Evolutionary conservation across 2,888 invertebrate genomes (phyloP), one percentile per base, ranked within the genome.

Genomic region (Seira musarum): DNA sequence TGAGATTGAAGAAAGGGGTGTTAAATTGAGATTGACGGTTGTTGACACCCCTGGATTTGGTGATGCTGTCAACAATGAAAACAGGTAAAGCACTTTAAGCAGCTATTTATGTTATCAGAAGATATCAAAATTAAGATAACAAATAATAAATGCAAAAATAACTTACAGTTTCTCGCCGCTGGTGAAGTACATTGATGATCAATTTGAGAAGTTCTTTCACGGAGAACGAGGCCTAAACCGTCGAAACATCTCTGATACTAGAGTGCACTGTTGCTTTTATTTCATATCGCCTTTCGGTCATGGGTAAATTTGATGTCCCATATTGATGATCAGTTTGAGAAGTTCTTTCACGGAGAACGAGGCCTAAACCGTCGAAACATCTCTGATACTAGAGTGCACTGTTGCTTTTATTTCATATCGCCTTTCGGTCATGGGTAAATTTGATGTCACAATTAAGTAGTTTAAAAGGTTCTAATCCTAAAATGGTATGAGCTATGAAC

Each of bases 181-280:
- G 86, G 95, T 98, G 85, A 94, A 96, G 88, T 99, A 98, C 89
- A 97, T 99, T 87, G 98, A 99, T 88, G 97, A 98, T 88, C 98
- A 98, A 89, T 99, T 97, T 90, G 96, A 97, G 90, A 91, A 96
- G 84, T 96, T 95, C 89, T 90, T 96, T 70, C 92, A 95, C 57
- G 96, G 96, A 88, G 98, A 98, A 90, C 97, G 97, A 88, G 98
- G 98, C 0, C 91, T 98, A 63, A 98, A 99, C 90, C 92, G 98
- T 65, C 93, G 97, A 84, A 97, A 98, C 89, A 98, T 99, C 87
- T 94, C 97, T 77, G 98, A 99, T 89, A 98, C 97, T 90, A 93
- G 98, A 88, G 96, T 99, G 87, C 98, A 99, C 89, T 98, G 98
- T 90, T 98, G 95, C 90, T 96, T 98, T 89, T 98, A 98, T 90